Conservation (phyloP, 92 coral and sea anemone species). For the Parazoanthus atlanticus region DNA sequence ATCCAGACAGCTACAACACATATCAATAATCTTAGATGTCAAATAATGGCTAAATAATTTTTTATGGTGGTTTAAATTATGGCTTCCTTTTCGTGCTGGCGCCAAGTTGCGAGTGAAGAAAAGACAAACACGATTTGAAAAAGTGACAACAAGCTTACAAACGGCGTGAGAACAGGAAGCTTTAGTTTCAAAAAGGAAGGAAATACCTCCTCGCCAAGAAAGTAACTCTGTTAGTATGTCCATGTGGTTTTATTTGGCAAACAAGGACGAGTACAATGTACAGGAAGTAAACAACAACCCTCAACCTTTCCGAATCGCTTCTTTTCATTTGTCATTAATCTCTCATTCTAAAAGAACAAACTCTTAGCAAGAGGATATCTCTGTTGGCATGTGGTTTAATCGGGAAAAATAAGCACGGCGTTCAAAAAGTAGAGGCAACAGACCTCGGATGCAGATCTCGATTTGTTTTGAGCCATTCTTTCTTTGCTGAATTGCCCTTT, state of each 20-base stretch:
- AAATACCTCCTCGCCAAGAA: neutral
- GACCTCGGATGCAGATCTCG: too few species aligned
- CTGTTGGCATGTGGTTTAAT: neutral
- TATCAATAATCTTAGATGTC: neutral
- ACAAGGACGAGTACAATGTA: neutral
- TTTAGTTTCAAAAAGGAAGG: slow-evolving; percentile 7
- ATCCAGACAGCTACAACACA: too few species aligned
- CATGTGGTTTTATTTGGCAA: slow-evolving; percentile 14
- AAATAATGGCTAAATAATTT: neutral
- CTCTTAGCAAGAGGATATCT: too few species aligned
- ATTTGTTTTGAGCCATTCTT: too few species aligned
- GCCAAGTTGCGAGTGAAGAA: neutral
- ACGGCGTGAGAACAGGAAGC: slow-evolving; percentile 38
- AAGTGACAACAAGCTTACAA: slow-evolving; percentile 12
- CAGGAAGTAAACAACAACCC: slow-evolving; percentile 18
- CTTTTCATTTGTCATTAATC: neutral
- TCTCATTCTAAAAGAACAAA: neutral
- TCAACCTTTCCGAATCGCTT: too few species aligned
- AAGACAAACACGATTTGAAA: slow-evolving; percentile 11
- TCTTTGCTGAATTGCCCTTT: too few species aligned
- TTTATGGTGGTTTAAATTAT: neutral
- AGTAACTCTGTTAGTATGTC: neutral
- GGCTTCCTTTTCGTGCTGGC: neutral
- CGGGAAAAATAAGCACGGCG: too few species aligned
- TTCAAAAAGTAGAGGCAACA: too few species aligned